Conservation (phyloP, 2,888 invertebrate genomes). For the Teinopalpus imperialis region DNA sequence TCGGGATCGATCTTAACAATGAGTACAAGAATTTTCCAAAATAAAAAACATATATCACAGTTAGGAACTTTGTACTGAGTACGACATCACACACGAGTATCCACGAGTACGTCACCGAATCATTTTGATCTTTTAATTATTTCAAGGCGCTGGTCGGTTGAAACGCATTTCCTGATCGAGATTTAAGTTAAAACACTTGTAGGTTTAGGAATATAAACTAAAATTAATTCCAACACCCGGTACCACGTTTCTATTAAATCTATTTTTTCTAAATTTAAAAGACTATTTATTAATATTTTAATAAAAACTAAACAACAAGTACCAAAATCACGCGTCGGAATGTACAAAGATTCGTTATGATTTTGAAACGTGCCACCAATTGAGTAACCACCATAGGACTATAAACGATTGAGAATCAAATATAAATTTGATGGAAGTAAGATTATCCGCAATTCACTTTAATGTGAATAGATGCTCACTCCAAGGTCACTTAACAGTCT, state of each 20-base stretch:
- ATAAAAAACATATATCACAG: slow-evolving; percentile 45
- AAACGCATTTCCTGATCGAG: slow-evolving; percentile 1
- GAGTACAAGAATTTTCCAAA: slow-evolving; percentile 17
- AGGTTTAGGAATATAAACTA: slow-evolving; percentile 1
- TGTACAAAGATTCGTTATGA: too few species aligned
- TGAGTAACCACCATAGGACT: neutral
- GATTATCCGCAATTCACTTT: slow-evolving; percentile 1
- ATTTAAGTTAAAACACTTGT: neutral
- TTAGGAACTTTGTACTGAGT: slow-evolving; percentile 46
- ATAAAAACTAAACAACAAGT: too few species aligned
- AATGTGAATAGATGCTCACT: neutral
- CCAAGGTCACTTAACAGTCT: slow-evolving; percentile 8
- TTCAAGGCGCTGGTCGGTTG: slow-evolving; percentile 9
- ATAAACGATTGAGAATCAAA: slow-evolving; percentile 2
- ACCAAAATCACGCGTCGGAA: too few species aligned
- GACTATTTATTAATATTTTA: too few species aligned
- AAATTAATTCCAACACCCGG: slow-evolving; percentile 5
- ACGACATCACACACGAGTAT: slow-evolving; percentile 29
- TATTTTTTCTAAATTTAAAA: too few species aligned
- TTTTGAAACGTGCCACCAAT: too few species aligned
- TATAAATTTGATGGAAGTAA: neutral
- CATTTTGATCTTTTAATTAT: slow-evolving; percentile 2
- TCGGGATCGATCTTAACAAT: slow-evolving; percentile 27
- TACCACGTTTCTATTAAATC: neutral
- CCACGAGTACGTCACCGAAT: neutral